Conservation (phyloP, 2,888 invertebrate genomes). For the Eilema depressum region DNA sequence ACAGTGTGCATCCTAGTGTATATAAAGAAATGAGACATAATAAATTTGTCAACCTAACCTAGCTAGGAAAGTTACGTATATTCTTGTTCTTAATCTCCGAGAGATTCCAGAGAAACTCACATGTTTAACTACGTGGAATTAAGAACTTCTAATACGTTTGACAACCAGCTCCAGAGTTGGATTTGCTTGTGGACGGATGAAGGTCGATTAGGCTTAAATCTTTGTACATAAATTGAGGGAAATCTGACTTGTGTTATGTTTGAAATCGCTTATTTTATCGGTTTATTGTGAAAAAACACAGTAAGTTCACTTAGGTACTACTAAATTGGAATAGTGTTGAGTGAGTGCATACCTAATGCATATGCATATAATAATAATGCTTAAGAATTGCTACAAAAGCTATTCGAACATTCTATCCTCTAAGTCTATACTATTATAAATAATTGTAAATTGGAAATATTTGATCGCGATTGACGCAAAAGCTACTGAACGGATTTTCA, state of each 20-base stretch:
- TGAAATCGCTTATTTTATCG: background rate
- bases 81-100: background rate
- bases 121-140: background rate
- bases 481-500: too few relatives aligned
- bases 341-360: too few relatives aligned
- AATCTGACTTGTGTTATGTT: background rate
- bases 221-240: background rate
- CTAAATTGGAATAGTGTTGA: too few relatives aligned
- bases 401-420: too few relatives aligned
- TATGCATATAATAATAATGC: too few relatives aligned
- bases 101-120: background rate
- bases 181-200: constrained; percentile 10
- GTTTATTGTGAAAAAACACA: too few relatives aligned
- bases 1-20: too few relatives aligned
- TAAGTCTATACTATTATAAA: too few relatives aligned
- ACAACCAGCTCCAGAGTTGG: background rate
- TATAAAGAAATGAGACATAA: background rate
- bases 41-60: background rate
- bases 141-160: constrained; percentile 3
- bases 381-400: too few relatives aligned
- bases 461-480: too few relatives aligned
- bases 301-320: too few relatives aligned
- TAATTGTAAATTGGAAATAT: too few relatives aligned
- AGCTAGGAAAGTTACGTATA: background rate
- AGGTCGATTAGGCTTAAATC: background rate